Evolutionary conservation across 2,113 vertebrate genomes (phyloP), one percentile per base, ranked within the genome.

Genomic region (Gasterosteus aculeatus): DNA sequence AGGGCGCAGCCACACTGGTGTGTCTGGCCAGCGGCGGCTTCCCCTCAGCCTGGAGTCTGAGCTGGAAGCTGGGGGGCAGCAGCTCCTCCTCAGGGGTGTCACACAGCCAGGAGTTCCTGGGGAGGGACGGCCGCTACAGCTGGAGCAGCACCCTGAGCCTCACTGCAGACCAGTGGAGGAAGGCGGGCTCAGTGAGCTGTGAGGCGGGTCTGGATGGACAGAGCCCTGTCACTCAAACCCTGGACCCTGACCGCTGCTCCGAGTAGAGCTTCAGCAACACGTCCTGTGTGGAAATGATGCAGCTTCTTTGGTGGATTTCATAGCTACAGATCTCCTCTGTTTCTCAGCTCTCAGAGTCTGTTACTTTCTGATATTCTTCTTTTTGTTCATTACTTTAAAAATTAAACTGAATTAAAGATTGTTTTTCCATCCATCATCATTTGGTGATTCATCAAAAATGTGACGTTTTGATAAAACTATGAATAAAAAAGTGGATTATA

Each of bases 21-120:
- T 91, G 91, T 82, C 46, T 90, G 80, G 84, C 87, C 89, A 83
- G 69, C 38, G 61, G 74, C 64, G 85, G 88, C 72, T 87, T 83
- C 77, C 87, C 88, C 70, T 81, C 83, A 53, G 46, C 75, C 71
- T 83, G 88, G 90, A 85, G 10, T 2, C 80, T 88, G 78, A 58
- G 60, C 63, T 90, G 87, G 87, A 88, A 75, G 70, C 64, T 87
- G 84, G 73, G 77, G 35, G 80, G 70, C 31, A 35, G 57, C 57
- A 59, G 31, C 57, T 38, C 15, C 57, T 59, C 31, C 57, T 35
- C 57, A 3, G 33, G 57, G 57, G 57, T 19, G 57, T 58, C 29
- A 33, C 56, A 18, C 31, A 35, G 56, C 56, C 56, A 16, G 56
- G 56, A 31, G 56, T 15, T 18, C 56, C 56, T 18, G 56, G 56